Evolutionary conservation across 2,888 invertebrate species (phyloP), one percentile per base, ranked within the genome.

Genomic region (Oxystoma pomonae): DNA sequence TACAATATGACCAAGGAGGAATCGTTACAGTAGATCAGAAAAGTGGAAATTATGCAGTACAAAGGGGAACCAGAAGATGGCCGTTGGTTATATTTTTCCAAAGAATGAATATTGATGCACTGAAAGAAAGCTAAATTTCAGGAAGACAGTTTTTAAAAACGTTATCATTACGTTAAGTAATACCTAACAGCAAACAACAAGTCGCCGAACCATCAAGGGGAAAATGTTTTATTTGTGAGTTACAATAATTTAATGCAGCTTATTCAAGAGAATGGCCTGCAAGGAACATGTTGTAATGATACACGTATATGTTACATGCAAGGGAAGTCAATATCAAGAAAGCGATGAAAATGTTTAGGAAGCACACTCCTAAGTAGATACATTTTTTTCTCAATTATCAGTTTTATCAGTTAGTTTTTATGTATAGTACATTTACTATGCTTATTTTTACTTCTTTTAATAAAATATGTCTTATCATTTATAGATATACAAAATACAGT

Each of bases 21-120:
- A 71, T 74, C 52, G 73, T 74, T 63, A 68, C 72, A 7, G 72
- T 73, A 18, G 72, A 75, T 60, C 67, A 72, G 70, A 68, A 72
- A 63, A 71, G 70, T 62, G 67, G 68, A 63, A 63, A 68, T 53
- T 75, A 74, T 67, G 70, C 70, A 59, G 72, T 70, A 21, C 66
- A 63, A 16, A 65, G 71, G 60, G 66, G 67, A 62, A 70, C 72
- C 35, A 62, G 66, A 62, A 62, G 71, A 67, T 73, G 72, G 72
- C 70, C 70, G 55, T 64, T 73, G 62, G 66, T 68, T 22, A 62
- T 71, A 49, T 72, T 73, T 65, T 74, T 68, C 60, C 65, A 66
- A 21, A 18, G 17, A 18, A n/a, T 59, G 1, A 20, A 57, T 35
- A 35, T 35, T 35, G 35, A 3, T 35, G 35, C 35, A 3, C 35